Evolutionary conservation across 1,140 invertebrate genomes (phyloP).

Genomic region (Melanaphis sacchari): DNA sequence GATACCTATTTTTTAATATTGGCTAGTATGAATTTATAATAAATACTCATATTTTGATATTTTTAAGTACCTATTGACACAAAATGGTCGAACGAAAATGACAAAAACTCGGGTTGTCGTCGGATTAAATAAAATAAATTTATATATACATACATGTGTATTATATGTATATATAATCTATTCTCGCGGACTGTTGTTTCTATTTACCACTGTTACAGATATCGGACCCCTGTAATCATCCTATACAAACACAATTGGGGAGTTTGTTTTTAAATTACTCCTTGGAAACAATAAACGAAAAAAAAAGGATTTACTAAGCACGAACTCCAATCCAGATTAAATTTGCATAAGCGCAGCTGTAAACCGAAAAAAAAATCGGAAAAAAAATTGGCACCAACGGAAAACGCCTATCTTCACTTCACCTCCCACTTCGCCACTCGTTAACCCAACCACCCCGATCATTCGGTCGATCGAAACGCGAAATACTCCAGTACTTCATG

Average conservation of each 20-base stretch:
- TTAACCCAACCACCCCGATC: not conserved
- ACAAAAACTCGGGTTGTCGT: not conserved
- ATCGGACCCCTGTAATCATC: not conserved
- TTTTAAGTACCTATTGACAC: too few relatives aligned
- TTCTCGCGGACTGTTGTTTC: not conserved
- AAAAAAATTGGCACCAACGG: not conserved
- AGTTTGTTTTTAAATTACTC: slow-evolving; percentile 30
- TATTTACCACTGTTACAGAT: not conserved
- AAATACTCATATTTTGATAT: too few relatives aligned
- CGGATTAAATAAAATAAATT: not conserved
- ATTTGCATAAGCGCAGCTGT: slow-evolving; percentile 40
- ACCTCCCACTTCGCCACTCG: too few relatives aligned
- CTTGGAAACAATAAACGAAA: not conserved
- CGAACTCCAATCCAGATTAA: not conserved
- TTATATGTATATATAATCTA: not conserved
- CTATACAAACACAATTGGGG: not conserved
- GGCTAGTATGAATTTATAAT: too few relatives aligned
- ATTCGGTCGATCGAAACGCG: not conserved
- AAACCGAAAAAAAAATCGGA: not conserved
- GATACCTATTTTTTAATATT: too few relatives aligned
- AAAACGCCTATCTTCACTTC: slow-evolving; percentile 9
- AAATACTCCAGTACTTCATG: not conserved
- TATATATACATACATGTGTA: not conserved
- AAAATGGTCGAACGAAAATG: not conserved
- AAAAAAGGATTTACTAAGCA: slow-evolving; percentile 22